Percentiles rank a stretch among this genome's conserved stretches.
Conservation (phyloP, 2,113 vertebrate species). For the Plecotus auritus region DNA sequence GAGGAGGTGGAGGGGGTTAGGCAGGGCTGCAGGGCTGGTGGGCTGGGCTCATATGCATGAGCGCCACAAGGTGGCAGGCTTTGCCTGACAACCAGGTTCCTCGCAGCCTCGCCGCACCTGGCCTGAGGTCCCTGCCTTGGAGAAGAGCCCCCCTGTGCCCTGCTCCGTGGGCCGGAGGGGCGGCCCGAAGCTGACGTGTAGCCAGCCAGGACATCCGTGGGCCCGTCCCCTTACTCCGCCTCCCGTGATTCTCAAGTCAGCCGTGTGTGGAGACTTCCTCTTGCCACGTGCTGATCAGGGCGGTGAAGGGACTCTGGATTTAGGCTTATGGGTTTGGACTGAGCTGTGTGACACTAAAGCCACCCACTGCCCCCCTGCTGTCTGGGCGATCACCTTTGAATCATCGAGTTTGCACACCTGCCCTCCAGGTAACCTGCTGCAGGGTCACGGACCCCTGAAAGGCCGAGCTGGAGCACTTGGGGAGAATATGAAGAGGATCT, state of each 20-base stretch:
- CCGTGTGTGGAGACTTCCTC: background rate
- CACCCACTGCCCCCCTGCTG: background rate
- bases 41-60: background rate
- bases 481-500: background rate
- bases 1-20: background rate
- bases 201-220: background rate
- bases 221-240: too few species aligned
- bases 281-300: background rate
- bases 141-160: fast-evolving
- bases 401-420: background rate
- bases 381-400: background rate
- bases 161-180: background rate
- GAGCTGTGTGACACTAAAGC: background rate
- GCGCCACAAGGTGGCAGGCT: conserved; percentile 75
- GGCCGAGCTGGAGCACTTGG: background rate
- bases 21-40: background rate
- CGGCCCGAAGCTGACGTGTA: background rate
- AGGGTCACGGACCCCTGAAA: background rate
- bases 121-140: background rate
- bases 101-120: background rate
- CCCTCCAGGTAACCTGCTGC: background rate
- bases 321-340: background rate
- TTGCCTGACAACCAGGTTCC: conserved; percentile 50
- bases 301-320: background rate
- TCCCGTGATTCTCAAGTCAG: fast-evolving